Conservation (phyloP, 2,888 invertebrate species). For the Dryocosmus kuriphilus region DNA sequence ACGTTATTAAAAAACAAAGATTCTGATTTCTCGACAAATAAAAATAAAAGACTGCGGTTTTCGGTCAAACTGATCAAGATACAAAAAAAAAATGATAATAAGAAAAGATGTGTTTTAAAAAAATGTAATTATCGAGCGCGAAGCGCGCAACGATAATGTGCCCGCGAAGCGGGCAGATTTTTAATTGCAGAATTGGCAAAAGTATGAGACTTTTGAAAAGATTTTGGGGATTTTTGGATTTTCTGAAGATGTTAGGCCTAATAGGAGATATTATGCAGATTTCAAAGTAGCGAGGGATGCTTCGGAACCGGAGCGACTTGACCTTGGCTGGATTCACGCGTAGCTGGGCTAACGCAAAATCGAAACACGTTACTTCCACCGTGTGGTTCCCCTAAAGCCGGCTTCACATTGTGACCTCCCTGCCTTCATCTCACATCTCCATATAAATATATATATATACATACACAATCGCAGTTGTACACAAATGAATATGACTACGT, state of each 20-base stretch:
- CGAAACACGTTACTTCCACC: conserved; percentile 78
- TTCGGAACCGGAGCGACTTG: conserved; percentile 75
- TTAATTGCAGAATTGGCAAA: too few species aligned
- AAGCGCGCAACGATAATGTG: too few species aligned
- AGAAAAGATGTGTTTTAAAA: too few species aligned
- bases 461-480: conserved; percentile 29
- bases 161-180: too few species aligned
- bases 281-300: conserved; percentile 63
- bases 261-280: conserved; percentile 44
- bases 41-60: too few species aligned
- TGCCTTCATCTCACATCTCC: conserved; percentile 31
- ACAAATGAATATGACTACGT: conserved; percentile 31
- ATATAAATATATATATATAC: conserved; percentile 42
- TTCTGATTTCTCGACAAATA: too few species aligned
- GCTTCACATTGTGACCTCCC: conserved; percentile 70
- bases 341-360: conserved; percentile 78
- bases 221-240: not conserved
- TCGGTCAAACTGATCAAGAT: too few species aligned
- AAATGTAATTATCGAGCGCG: too few species aligned
- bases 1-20: too few species aligned
- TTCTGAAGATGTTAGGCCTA: not conserved
- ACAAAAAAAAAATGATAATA: too few species aligned
- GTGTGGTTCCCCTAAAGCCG: conserved; percentile 76
- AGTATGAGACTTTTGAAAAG: not conserved
- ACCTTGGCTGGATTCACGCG: conserved; percentile 78